Evolutionary conservation across 2,888 invertebrate genomes (phyloP), one percentile per base, ranked within the genome.

Genomic region (Eretmocerus hayati): DNA sequence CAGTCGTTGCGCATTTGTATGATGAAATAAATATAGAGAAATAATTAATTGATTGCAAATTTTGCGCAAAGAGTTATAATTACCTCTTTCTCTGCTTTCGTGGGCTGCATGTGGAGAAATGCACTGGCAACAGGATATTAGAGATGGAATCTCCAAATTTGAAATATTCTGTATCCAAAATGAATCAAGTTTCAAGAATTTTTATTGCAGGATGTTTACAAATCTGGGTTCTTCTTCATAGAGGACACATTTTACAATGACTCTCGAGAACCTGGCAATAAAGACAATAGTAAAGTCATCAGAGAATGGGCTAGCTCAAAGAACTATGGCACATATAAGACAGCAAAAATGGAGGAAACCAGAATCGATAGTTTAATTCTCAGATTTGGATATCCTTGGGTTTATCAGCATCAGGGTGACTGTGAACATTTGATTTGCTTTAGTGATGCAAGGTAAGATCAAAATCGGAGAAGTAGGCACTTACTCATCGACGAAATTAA

Each of bases 361-460:
- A 52, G 62, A 58, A 53, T 71, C 21, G 65, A 66, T 54, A 63
- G 66, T 11, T 60, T 81, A 19, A 56, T 55, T 2, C 54, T 77
- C n/a, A 70, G 74, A 42, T 72, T 80, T 51, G 84, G 84, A 1
- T 78, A 77, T 61, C 83, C 84, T 1, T 85, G 84, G 77, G 78
- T 96, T 1, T 96, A 89, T 74, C 78, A 87, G 52, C 96, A 96
- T 74, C 90, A 91, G 69, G 94, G 91, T 8, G 79, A 83, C 63
- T 96, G 95, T 72, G 94, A 96, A 72, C 96, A 96, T 72, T 67
- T 93, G 2, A 77, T 95, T 62, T 77, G 84, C 1, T 84, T 95
- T 67, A 84, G 85, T 0, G 87, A 90, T 66, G 75, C 87, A 1
- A 83, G 78, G 77, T 71, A 62, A 36, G n/a, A n/a, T n/a, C n/a